Conservation (phyloP, 2,888 invertebrate genomes). For the Heliconius charithonia region DNA sequence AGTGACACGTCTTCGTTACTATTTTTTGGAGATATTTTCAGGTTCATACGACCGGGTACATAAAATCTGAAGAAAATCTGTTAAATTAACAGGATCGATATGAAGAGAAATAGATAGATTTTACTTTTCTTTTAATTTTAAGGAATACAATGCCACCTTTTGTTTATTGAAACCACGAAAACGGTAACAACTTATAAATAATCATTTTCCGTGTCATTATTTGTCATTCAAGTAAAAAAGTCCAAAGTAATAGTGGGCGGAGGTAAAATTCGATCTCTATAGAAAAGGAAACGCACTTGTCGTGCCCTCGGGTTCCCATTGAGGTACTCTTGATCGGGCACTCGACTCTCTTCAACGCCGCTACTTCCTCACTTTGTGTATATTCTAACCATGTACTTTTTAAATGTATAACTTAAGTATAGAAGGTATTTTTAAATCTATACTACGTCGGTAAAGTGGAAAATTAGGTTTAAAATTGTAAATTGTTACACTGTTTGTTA, state of each 20-base stretch:
- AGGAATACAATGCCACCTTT: too few relatives aligned
- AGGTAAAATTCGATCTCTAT: slow-evolving; percentile 15
- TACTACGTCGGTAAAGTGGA: neutral
- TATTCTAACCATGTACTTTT: slow-evolving; percentile 1
- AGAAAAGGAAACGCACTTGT: slow-evolving; percentile 10
- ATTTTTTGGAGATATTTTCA: neutral
- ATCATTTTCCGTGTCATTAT: neutral
- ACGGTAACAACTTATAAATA: neutral
- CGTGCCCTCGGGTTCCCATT: slow-evolving; percentile 16
- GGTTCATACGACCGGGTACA: neutral
- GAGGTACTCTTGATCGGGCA: slow-evolving; percentile 16
- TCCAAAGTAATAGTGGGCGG: neutral
- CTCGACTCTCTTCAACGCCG: neutral
- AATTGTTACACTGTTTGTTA: too few relatives aligned
- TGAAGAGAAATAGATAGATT: too few relatives aligned
- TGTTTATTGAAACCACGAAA: too few relatives aligned
- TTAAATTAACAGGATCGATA: neutral
- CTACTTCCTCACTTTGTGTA: slow-evolving; percentile 22
- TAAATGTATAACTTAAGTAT: neutral
- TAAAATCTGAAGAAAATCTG: neutral
- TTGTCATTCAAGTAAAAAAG: neutral
- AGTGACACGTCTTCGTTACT: neutral
- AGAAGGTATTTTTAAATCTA: neutral
- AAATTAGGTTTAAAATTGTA: too few relatives aligned
- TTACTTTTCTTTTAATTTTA: too few relatives aligned